Evolutionary conservation across 2,113 vertebrate genomes (phyloP).

Genomic region (Pelusios castaneus): DNA sequence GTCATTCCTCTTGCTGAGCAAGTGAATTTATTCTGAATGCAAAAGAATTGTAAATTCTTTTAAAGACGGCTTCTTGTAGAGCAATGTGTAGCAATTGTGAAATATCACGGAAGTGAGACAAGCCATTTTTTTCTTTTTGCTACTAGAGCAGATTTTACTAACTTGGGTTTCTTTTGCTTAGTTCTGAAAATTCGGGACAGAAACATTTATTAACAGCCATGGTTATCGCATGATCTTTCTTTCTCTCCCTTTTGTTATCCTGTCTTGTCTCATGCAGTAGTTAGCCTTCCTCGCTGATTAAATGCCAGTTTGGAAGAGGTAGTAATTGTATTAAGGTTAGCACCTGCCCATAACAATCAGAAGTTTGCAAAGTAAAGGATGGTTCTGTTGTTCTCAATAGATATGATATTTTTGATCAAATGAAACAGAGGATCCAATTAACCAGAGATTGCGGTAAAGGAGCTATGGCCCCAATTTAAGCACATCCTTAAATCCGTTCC

Average conservation of each 20-base stretch:
- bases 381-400: conserved; percentile 30
- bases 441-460: neutral
- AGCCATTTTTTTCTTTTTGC: neutral
- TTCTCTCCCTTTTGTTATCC: neutral
- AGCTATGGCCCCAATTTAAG: neutral
- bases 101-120: conserved; percentile 7
- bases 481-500: neutral
- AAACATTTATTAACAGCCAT: neutral
- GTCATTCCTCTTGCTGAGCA: conserved; percentile 58
- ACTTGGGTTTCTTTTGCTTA: neutral
- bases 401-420: conserved; percentile 60
- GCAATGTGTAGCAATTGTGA: conserved; percentile 14
- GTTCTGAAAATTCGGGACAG: neutral
- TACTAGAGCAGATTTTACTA: conserved; percentile 3
- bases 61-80: neutral
- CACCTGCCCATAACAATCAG: neutral
- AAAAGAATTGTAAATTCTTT: conserved; percentile 4
- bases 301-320: conserved; percentile 38
- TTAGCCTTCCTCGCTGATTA: conserved; percentile 26
- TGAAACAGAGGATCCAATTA: conserved; percentile 30
- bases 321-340: neutral
- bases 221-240: neutral
- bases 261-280: neutral
- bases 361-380: conserved; percentile 42
- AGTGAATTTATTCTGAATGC: conserved; percentile 63